Evolutionary conservation across 2,113 vertebrate species (phyloP).

Genomic region (Gavialis gangeticus): DNA sequence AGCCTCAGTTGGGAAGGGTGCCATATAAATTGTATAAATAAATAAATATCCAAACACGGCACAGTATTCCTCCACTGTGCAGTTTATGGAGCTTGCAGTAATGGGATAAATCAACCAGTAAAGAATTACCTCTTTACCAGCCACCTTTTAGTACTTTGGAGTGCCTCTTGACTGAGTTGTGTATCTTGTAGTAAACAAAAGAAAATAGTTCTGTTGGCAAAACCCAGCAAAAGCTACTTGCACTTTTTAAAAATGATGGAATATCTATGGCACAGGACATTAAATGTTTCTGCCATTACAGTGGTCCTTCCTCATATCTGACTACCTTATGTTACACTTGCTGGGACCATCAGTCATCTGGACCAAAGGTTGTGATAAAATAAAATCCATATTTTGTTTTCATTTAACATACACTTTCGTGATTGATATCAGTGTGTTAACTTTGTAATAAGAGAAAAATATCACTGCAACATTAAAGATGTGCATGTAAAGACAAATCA

Average conservation of each 20-base stretch:
- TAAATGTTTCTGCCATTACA: background rate
- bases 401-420: background rate
- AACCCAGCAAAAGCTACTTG: background rate
- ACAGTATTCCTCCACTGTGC: background rate
- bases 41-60: background rate
- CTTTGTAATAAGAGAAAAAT: background rate
- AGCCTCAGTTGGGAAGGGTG: no score
- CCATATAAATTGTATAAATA: no score
- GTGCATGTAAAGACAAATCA: background rate
- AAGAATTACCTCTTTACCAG: background rate
- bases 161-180: background rate
- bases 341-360: background rate
- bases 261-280: background rate
- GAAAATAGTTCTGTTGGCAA: background rate
- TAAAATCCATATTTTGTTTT: background rate
- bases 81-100: background rate
- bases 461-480: background rate
- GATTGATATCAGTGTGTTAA: background rate
- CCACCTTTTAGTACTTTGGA: background rate
- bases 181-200: constrained; percentile 10
- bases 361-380: background rate
- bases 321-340: background rate
- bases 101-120: background rate
- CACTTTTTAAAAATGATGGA: background rate
- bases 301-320: background rate